Evolutionary conservation across 1,140 invertebrate species (phyloP).

Genomic region (Battus philenor): DNA sequence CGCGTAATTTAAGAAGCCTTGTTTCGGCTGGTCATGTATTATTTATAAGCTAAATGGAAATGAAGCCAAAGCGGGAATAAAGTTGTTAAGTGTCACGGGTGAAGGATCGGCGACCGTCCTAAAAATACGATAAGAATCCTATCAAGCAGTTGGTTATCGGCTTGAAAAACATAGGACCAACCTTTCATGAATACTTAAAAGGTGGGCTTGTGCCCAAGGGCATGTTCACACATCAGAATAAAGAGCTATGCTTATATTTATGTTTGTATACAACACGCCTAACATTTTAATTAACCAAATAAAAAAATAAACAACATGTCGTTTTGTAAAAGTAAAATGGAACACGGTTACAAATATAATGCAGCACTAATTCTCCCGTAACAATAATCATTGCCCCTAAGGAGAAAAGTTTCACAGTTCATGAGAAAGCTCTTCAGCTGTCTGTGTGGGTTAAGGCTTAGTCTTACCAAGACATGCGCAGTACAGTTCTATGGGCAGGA

Average conservation of each 20-base stretch:
- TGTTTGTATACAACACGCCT: no score
- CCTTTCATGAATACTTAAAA: conserved; percentile 59
- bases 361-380: conserved; percentile 7
- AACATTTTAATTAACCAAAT: no score
- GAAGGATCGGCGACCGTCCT: conserved; percentile 23
- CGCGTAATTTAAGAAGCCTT: no score
- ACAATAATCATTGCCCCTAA: conserved; percentile 42
- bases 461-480: conserved; percentile 60
- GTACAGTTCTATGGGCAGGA: conserved; percentile 27
- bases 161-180: conserved; percentile 38
- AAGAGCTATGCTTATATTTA: no score
- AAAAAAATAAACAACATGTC: no score
- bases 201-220: conserved; percentile 25
- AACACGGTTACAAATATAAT: no score
- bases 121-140: conserved; percentile 49
- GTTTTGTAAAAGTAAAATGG: no score
- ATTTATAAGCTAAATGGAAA: conserved; percentile 11
- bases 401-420: conserved; percentile 47
- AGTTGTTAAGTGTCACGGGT: conserved; percentile 12
- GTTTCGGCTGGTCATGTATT: conserved; percentile 7
- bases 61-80: conserved; percentile 7
- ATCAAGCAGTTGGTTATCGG: conserved; percentile 44
- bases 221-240: conserved; percentile 30
- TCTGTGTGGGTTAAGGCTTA: conserved; percentile 51
- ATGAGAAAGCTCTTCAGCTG: conserved; percentile 39